Conservation (phyloP, 2,113 vertebrate species). For the Myocastor coypus region DNA sequence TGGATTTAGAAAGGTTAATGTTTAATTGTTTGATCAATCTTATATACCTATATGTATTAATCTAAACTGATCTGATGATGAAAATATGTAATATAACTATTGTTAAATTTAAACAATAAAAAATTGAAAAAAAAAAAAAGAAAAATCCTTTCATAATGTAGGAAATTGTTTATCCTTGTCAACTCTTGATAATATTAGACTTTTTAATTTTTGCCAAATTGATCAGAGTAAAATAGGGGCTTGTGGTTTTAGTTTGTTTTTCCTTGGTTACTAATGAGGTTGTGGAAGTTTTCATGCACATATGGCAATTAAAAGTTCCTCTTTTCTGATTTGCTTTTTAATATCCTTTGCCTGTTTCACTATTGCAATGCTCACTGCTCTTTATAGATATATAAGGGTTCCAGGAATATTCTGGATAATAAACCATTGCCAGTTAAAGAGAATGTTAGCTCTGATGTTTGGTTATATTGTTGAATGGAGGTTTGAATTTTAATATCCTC, state of each 20-base stretch:
- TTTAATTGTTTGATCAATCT: too few relatives aligned
- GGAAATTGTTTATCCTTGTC: slow-evolving; percentile 24
- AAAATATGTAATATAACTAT: too few relatives aligned
- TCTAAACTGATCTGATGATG: too few relatives aligned
- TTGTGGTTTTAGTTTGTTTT: slow-evolving; percentile 41
- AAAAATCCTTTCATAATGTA: not conserved
- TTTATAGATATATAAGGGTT: not conserved
- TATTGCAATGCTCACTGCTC: not conserved
- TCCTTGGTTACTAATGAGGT: not conserved
- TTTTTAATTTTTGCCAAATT: slow-evolving; percentile 20
- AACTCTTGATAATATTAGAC: slow-evolving; percentile 26
- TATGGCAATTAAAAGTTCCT: slow-evolving; percentile 26
- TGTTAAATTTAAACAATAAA: too few relatives aligned
- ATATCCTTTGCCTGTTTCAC: not conserved
- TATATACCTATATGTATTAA: too few relatives aligned
- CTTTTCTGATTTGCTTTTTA: not conserved
- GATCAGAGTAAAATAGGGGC: not conserved
- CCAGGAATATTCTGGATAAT: not conserved
- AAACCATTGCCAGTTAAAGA: slow-evolving; percentile 10
- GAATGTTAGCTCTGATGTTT: not conserved
- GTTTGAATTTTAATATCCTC: slow-evolving; percentile 46
- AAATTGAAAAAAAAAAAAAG: slow-evolving; percentile 22
- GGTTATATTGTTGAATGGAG: not conserved
- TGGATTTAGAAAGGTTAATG: too few relatives aligned
- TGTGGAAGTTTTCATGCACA: not conserved